Percentiles rank a stretch among this genome's conserved stretches.
Evolutionary conservation across 1,140 invertebrate genomes (phyloP).

Genomic region (Cydia fagiglandana): DNA sequence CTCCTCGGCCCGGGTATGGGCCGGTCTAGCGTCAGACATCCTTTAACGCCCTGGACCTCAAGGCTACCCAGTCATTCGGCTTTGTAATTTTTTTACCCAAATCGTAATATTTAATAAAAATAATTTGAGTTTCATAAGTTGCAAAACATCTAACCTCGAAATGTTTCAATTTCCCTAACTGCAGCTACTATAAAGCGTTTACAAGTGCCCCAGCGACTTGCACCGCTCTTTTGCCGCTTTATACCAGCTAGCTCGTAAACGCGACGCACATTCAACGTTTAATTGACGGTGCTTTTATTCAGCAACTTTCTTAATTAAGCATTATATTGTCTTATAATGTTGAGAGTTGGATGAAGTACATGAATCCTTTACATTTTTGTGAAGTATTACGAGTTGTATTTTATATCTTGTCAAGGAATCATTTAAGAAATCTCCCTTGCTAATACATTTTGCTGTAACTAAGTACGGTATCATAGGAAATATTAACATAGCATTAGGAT

Average conservation of each 20-base stretch:
- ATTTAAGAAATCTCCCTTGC: neutral
- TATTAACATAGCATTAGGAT: too few relatives aligned
- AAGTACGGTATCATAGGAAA: too few relatives aligned
- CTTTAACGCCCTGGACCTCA: too few relatives aligned
- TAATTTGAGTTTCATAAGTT: too few relatives aligned
- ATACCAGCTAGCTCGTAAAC: neutral
- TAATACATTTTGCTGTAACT: too few relatives aligned
- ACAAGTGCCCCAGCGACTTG: neutral
- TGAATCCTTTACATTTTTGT: neutral
- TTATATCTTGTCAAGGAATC: neutral
- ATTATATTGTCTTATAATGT: constrained; percentile 2
- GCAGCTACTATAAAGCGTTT: constrained; percentile 2
- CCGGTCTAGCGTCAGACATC: too few relatives aligned
- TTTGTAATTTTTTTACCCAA: too few relatives aligned
- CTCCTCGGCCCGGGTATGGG: too few relatives aligned
- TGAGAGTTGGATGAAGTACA: neutral
- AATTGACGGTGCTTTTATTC: neutral
- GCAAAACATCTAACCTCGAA: neutral
- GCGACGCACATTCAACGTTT: neutral
- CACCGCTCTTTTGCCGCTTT: neutral
- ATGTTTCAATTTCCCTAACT: neutral
- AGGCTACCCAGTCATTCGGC: too few relatives aligned
- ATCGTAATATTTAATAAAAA: too few relatives aligned
- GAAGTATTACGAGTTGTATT: neutral
- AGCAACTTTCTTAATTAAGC: constrained; percentile 8